These are phyloP conservation scores for Pogonocichla stellata DNA, from an alignment of 2,113 vertebrate species.

Conservation along the genomic window DNA sequence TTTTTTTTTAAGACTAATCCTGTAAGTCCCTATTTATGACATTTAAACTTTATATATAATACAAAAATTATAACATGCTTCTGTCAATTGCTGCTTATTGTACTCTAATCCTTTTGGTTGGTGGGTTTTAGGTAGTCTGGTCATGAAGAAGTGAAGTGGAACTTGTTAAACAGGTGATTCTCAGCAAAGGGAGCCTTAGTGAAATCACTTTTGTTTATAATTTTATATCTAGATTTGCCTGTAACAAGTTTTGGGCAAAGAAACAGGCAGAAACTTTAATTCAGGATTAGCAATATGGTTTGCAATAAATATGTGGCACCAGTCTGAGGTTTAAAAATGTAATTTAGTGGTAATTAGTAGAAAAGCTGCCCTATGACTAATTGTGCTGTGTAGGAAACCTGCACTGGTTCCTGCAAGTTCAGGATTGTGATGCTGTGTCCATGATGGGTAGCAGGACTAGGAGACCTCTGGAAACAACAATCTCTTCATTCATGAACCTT, in stretches of 20 bases:
- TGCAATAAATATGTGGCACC: background rate
- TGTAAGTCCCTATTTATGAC: background rate
- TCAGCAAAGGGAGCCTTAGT: background rate
- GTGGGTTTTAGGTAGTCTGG: background rate
- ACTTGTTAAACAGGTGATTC: background rate
- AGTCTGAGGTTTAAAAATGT: background rate
- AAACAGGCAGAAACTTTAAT: background rate
- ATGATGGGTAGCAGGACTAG: background rate
- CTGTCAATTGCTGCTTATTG: background rate
- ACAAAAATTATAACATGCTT: background rate
- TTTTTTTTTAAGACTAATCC: background rate
- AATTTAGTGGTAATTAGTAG: background rate
- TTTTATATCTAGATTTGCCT: background rate
- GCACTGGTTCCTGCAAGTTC: background rate
- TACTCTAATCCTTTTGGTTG: background rate
- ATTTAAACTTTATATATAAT: background rate
- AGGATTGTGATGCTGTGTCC: background rate
- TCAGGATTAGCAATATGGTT: fast-evolving
- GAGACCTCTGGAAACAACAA: background rate
- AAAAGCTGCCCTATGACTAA: background rate
- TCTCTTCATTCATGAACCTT: background rate
- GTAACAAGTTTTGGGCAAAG: background rate
- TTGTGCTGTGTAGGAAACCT: background rate
- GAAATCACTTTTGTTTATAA: background rate
- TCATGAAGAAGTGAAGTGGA: background rate